phyloP scores from a whole-genome alignment of 2,888 invertebrate genomes.

The Nomada flava region DNA sequence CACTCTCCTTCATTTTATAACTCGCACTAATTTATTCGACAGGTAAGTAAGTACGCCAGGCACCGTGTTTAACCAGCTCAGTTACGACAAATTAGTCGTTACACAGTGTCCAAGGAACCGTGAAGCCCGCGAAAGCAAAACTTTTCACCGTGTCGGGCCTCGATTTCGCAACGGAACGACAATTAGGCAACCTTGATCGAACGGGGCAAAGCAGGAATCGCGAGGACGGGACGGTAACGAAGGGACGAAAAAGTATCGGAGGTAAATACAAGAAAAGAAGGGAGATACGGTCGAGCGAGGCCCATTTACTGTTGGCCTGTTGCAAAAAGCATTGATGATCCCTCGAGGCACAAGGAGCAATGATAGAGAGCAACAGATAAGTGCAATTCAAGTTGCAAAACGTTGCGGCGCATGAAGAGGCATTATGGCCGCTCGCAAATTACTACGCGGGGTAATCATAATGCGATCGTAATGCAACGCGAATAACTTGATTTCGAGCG shows the following conservation, averaged over 20 bases:
- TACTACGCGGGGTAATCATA: slow-evolving; percentile 71
- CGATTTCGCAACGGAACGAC: slow-evolving; percentile 42
- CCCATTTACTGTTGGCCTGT: slow-evolving; percentile 58
- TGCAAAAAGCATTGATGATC: slow-evolving; percentile 67
- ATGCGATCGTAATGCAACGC: slow-evolving; percentile 74
- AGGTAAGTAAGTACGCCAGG: too few species aligned
- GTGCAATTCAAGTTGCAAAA: slow-evolving; percentile 71
- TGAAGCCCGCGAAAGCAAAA: slow-evolving; percentile 8
- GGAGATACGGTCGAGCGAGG: slow-evolving; percentile 42
- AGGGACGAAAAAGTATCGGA: slow-evolving; percentile 8
- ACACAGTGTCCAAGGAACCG: neutral
- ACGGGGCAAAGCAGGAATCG: slow-evolving; percentile 20
- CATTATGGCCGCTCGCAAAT: slow-evolving; percentile 71
- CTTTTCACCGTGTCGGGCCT: slow-evolving; percentile 14
- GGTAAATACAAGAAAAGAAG: slow-evolving; percentile 46
- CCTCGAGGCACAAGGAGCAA: slow-evolving; percentile 62
- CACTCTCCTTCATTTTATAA: too few species aligned
- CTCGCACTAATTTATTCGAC: too few species aligned
- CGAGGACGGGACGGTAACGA: neutral
- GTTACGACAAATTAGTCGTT: neutral
- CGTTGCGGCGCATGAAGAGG: slow-evolving; percentile 62
- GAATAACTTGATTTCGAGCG: slow-evolving; percentile 72
- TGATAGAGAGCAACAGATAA: slow-evolving; percentile 67
- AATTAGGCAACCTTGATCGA: slow-evolving; percentile 60
- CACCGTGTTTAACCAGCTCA: neutral